Base-by-base conservation (phyloP, 2,113 vertebrate genomes). In the Thunnus thynnus region DNA sequence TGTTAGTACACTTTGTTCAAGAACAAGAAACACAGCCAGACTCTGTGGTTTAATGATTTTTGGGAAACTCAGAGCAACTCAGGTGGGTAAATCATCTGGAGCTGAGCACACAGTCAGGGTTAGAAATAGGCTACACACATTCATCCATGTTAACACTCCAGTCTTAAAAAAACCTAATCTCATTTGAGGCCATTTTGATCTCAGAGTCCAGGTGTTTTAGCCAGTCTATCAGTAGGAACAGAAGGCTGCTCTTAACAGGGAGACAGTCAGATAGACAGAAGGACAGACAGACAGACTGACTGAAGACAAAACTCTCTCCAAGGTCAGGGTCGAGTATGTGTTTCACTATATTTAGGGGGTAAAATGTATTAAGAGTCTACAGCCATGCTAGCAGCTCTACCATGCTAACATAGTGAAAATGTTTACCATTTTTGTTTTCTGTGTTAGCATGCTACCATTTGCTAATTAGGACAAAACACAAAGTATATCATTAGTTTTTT, bases 51-150 rank as follows among this genome's bases (percentile, higher is more conserved):
- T 16, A 5, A 22, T 41, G 9, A 22, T 25, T 76, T 70, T 51
- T 41, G 76, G 76, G 76, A 82, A 84, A 71, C 72, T 72, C 83
- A 46, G 78, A 86, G 75, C 73, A 77, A 5, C 30, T 65, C 11
- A 13, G 32, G 48, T 77, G 74, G 72, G 68, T 79, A 78, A 87
- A 79, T 84, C 82, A 89, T 80, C 83, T 90, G 91, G 82, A 89
- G 73, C 89, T 85, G 83, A 89, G 85, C 77, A 62, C 75, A 74
- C 3, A 63, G 36, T 41, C 47, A 51, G 55, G 32, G 58, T 51
- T 47, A 56, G 32, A 79, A n/a, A 76, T 14, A 69, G 11, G 2
- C 30, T 7, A 41, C 52, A 67, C 47, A 71, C 51, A 69, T 27
- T 50, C 47, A 10, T 68, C 5, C 47, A 56, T 41, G 76, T 20